These are phyloP conservation scores for Corapipo altera DNA, from an alignment of 2,113 vertebrate genomes.

Conservation along the genomic window DNA sequence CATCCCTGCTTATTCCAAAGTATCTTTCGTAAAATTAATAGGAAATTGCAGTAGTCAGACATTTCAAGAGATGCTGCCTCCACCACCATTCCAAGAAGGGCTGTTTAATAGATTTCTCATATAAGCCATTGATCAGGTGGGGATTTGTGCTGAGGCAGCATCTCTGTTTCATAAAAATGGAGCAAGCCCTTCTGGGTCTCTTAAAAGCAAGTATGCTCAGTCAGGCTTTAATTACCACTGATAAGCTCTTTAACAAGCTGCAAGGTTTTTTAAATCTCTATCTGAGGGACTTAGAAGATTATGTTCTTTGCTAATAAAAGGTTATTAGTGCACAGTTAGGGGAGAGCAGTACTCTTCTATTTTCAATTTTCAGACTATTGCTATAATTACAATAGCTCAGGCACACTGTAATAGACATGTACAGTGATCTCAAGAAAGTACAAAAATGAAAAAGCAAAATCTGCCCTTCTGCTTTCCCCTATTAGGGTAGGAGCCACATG, in stretches of 20 bases:
- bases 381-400: background rate
- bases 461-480: background rate
- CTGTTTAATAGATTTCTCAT: background rate
- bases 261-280: background rate
- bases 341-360: background rate
- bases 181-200: background rate
- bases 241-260: background rate
- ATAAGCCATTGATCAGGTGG: background rate
- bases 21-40: background rate
- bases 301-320: background rate
- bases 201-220: background rate
- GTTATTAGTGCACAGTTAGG: background rate
- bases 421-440: background rate
- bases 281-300: background rate
- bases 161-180: background rate
- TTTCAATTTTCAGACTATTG: background rate
- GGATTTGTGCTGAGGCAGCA: background rate
- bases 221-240: constrained; percentile 28
- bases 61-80: background rate
- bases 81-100: background rate
- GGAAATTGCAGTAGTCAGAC: background rate
- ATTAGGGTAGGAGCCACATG: background rate
- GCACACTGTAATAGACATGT: background rate
- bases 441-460: background rate
- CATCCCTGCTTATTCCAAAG: background rate